These are phyloP conservation scores for Halictus rubicundus DNA, from an alignment of 1,140 invertebrate species.

Conservation along the genomic window DNA sequence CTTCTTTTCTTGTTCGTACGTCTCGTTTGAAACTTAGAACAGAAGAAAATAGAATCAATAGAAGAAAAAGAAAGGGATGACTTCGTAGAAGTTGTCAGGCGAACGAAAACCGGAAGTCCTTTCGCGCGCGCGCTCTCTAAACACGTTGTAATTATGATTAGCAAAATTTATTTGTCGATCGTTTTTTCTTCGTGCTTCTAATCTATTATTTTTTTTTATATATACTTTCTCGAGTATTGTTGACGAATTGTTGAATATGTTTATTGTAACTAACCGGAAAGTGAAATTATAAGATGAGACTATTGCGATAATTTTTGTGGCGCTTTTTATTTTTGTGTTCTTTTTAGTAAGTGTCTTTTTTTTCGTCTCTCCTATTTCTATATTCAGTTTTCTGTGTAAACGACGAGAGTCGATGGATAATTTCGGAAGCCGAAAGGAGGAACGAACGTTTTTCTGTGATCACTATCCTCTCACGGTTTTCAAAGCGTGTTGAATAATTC, in stretches of 20 bases:
- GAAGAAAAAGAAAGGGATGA: not conserved
- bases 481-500: slow-evolving; percentile 52
- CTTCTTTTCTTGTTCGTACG: not conserved
- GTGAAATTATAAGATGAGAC: slow-evolving; percentile 28
- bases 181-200: slow-evolving; percentile 4
- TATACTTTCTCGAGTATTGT: slow-evolving; percentile 32
- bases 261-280: slow-evolving; percentile 26
- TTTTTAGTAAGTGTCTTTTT: not conserved
- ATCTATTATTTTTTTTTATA: not conserved
- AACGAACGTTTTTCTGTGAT: slow-evolving; percentile 60
- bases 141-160: slow-evolving; percentile 21
- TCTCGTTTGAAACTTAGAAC: slow-evolving; percentile 31
- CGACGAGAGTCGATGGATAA: not conserved
- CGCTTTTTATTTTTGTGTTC: slow-evolving; percentile 4
- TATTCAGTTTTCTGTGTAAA: slow-evolving; percentile 25
- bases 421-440: slow-evolving; percentile 12
- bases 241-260: slow-evolving; percentile 42
- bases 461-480: slow-evolving; percentile 55
- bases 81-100: not conserved
- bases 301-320: slow-evolving; percentile 11
- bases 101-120: not conserved
- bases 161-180: slow-evolving; percentile 47
- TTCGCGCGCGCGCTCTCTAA: slow-evolving; percentile 38
- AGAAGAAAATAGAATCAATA: slow-evolving; percentile 45
- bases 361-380: not conserved